Conservation (phyloP, 1,140 invertebrate genomes). For the Neodiprion pinetum region DNA sequence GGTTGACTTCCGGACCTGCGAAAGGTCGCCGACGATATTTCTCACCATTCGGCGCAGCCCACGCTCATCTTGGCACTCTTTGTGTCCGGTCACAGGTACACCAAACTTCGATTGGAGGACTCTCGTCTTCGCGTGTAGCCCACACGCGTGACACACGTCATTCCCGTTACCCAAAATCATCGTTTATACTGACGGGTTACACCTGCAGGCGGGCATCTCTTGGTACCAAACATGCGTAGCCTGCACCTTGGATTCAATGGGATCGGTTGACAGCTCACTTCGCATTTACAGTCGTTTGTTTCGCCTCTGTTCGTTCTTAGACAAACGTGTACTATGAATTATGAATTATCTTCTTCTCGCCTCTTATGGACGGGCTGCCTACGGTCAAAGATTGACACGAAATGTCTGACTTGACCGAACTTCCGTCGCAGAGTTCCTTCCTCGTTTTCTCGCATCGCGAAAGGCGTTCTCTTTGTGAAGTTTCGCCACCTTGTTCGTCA, state of each 20-base stretch:
- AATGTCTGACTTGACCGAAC: too few relatives aligned
- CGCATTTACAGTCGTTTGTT: not conserved
- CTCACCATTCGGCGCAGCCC: not conserved
- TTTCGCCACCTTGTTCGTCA: too few relatives aligned
- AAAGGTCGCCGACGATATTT: not conserved
- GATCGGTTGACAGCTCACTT: not conserved
- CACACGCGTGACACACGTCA: not conserved
- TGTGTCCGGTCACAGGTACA: not conserved
- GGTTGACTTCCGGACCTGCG: too few relatives aligned
- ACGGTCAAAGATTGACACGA: too few relatives aligned
- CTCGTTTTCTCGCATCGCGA: too few relatives aligned
- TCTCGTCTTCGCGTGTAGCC: not conserved
- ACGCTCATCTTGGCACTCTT: constrained; percentile 6
- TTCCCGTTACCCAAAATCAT: not conserved
- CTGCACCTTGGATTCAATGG: not conserved
- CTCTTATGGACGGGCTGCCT: too few relatives aligned
- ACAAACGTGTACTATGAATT: too few relatives aligned
- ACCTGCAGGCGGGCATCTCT: not conserved
- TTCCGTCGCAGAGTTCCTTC: too few relatives aligned
- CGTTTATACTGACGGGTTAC: not conserved
- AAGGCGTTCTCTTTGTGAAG: too few relatives aligned
- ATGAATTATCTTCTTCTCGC: too few relatives aligned
- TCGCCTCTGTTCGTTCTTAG: too few relatives aligned
- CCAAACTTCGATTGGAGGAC: too few relatives aligned
- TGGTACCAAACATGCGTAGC: not conserved